phyloP scores from a whole-genome alignment of 2,113 vertebrate genomes.

The Tetrao urogallus region DNA sequence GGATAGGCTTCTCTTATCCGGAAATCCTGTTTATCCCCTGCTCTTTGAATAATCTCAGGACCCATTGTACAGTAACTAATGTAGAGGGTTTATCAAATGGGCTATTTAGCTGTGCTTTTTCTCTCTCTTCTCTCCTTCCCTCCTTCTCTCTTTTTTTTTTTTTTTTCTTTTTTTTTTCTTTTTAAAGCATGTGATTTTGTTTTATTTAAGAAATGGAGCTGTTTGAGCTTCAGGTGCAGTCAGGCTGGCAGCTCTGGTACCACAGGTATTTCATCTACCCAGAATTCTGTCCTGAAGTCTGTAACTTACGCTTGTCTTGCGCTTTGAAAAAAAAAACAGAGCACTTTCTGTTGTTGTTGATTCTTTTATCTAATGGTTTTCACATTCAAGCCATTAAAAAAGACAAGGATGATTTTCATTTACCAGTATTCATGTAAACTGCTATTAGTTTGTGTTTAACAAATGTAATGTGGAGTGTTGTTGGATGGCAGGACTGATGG shows the following conservation, averaged over 20 bases:
- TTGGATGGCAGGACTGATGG: neutral
- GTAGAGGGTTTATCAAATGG: neutral
- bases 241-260: neutral
- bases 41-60: slow-evolving; percentile 15
- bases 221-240: neutral
- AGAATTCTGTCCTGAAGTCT: neutral
- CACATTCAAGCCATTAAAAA: neutral
- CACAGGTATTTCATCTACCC: neutral
- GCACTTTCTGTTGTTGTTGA: neutral
- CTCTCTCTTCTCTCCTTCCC: neutral
- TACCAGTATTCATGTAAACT: neutral
- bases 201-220: neutral
- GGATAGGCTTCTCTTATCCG: neutral
- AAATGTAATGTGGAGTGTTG: neutral
- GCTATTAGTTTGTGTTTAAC: neutral
- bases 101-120: neutral
- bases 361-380: neutral
- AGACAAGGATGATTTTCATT: neutral
- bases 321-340: neutral
- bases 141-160: no score
- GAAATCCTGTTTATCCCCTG: neutral
- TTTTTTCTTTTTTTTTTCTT: no score
- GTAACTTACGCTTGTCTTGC: neutral
- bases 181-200: neutral
- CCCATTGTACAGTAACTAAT: neutral